A percentile compares a stretch with the other conserved stretches of the same genome.
These are phyloP conservation scores for Drosophila obscura DNA, from an alignment of 1,140 invertebrate species.

Conservation along the genomic window DNA sequence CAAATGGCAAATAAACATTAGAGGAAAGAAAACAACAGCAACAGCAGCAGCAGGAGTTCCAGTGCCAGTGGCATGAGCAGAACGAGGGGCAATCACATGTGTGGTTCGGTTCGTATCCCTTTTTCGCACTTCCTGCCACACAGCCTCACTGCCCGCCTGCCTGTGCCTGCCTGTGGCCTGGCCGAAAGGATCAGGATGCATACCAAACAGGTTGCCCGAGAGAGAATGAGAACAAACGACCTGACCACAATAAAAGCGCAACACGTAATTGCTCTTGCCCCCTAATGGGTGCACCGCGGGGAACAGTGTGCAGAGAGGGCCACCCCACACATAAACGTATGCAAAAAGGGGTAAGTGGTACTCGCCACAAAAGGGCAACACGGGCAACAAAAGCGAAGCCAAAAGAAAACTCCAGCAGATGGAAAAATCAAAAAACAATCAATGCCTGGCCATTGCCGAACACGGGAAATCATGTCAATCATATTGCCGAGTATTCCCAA, in stretches of 20 bases:
- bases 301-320: neutral
- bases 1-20: slow-evolving; percentile 77
- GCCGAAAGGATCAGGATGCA: slow-evolving; percentile 46
- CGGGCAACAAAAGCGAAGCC: too few relatives aligned
- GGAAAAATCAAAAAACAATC: too few relatives aligned
- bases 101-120: slow-evolving; percentile 30
- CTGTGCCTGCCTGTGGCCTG: neutral
- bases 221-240: slow-evolving; percentile 1
- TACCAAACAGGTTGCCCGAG: slow-evolving; percentile 9
- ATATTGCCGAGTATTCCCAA: too few relatives aligned
- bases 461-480: too few relatives aligned
- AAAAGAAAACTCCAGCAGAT: too few relatives aligned
- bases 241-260: slow-evolving; percentile 69
- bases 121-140: slow-evolving; percentile 34
- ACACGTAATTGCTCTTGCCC: slow-evolving; percentile 69
- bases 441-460: too few relatives aligned
- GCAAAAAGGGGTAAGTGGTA: too few relatives aligned
- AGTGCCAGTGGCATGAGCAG: slow-evolving; percentile 3
- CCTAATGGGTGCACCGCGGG: slow-evolving; percentile 16
- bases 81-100: slow-evolving; percentile 64
- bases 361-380: too few relatives aligned
- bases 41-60: neutral
- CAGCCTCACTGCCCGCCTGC: too few relatives aligned
- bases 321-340: too few relatives aligned
- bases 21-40: slow-evolving; percentile 45